Conservation (phyloP, 2,113 vertebrate genomes). For the Cochlearius cochlearius region DNA sequence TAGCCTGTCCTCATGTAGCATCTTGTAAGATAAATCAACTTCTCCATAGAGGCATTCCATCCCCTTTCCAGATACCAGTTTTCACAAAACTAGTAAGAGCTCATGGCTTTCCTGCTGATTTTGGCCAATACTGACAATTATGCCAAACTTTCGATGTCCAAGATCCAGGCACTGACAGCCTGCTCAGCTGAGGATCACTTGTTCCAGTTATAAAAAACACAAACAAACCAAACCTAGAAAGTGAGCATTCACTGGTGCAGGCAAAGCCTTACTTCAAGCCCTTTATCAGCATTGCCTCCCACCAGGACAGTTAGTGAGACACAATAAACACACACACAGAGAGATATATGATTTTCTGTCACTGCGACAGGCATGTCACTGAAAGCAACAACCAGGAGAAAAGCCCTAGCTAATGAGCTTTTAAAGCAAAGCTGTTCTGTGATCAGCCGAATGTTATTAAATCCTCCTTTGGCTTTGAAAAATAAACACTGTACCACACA, state of each 20-base stretch:
- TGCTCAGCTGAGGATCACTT: neutral
- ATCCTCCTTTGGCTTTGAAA: neutral
- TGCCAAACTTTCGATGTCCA: neutral
- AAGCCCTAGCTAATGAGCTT: slow-evolving; percentile 18
- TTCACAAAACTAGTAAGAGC: neutral
- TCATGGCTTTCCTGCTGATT: neutral
- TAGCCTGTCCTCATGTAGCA: neutral
- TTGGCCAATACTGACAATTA: neutral
- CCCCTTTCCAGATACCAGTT: neutral
- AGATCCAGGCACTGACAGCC: neutral
- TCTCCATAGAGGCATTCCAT: neutral
- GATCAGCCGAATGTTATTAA: slow-evolving; percentile 7
- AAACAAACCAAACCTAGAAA: neutral
- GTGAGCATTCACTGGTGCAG: neutral
- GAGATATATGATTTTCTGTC: neutral
- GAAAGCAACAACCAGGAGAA: neutral
- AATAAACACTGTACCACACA: neutral
- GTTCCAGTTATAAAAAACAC: neutral
- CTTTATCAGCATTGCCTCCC: neutral
- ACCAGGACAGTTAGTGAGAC: neutral
- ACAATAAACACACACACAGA: neutral
- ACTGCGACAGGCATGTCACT: neutral
- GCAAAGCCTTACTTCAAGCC: neutral
- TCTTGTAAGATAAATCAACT: neutral
- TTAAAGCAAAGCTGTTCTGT: slow-evolving; percentile 36